Conservation (phyloP, 2,888 invertebrate genomes). For the Drosophila maculinotata region DNA sequence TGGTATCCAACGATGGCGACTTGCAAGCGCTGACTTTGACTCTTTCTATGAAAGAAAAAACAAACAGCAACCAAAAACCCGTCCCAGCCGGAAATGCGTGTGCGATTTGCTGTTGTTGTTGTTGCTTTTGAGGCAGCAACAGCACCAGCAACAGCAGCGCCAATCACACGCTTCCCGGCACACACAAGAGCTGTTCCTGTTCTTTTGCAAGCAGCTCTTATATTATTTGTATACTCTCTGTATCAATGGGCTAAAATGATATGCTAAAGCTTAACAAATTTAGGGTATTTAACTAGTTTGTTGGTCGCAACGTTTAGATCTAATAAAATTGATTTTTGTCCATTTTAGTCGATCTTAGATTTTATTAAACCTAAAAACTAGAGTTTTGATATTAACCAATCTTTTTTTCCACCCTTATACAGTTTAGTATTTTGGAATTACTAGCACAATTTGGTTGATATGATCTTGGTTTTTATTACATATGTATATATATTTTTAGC, state of each 20-base stretch:
- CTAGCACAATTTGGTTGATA: too few species aligned
- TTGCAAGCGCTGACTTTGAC: constrained; percentile 70
- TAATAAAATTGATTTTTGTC: too few species aligned
- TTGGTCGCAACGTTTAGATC: too few species aligned
- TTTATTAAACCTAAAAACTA: too few species aligned
- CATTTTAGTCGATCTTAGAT: too few species aligned
- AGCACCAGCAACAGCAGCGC: constrained; percentile 48
- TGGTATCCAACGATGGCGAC: constrained; percentile 59
- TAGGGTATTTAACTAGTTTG: too few species aligned
- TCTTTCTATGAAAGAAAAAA: constrained; percentile 48
- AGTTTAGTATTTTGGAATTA: too few species aligned
- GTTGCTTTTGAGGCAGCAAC: constrained; percentile 28
- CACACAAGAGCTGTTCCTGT: constrained; percentile 69
- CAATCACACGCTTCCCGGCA: constrained; percentile 75
- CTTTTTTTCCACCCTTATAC: too few species aligned
- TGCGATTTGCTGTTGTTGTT: constrained; percentile 33
- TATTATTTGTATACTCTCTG: constrained; percentile 36
- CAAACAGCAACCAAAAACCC: constrained; percentile 42
- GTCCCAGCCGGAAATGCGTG: constrained; percentile 60
- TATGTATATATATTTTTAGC: too few species aligned
- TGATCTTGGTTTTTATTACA: too few species aligned
- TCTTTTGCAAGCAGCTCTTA: constrained; percentile 65
- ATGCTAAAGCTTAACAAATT: too few species aligned
- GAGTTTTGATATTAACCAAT: too few species aligned
- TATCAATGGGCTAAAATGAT: neutral